These are phyloP conservation scores for Bathynomus jamesi DNA, from an alignment of 1,140 invertebrate genomes.

Conservation along the genomic window DNA sequence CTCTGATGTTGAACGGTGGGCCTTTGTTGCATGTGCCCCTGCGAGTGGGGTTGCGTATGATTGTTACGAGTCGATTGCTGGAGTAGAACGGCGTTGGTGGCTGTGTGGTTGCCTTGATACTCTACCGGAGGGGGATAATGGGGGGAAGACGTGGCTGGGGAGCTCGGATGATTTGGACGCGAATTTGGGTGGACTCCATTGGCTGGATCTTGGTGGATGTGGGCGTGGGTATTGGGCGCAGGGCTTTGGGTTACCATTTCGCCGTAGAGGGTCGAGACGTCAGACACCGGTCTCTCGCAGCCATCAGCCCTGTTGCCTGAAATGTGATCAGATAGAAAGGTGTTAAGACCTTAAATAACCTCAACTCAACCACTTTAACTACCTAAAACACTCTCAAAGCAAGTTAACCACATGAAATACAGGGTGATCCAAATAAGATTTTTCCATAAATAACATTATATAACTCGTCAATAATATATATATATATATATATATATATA, in stretches of 20 bases:
- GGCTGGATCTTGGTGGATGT: constrained; percentile 27
- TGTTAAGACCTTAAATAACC: no score
- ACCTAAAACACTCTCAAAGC: no score
- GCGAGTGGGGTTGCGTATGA: neutral
- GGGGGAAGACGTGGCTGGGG: constrained; percentile 15
- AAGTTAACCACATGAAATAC: no score
- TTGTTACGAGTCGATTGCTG: neutral
- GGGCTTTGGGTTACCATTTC: constrained; percentile 20
- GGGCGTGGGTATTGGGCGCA: constrained; percentile 18
- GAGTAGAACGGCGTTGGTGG: neutral
- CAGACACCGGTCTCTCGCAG: constrained; percentile 8
- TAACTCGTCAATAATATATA: no score
- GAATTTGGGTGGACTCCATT: constrained; percentile 12
- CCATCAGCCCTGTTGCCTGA: neutral
- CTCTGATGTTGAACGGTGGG: neutral
- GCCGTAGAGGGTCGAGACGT: constrained; percentile 29
- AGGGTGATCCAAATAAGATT: no score
- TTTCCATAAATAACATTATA: no score
- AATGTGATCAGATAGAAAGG: no score
- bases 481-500: constrained; percentile 16
- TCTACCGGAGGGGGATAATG: neutral
- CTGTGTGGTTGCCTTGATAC: neutral
- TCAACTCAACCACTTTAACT: no score
- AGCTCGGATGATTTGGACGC: constrained; percentile 18
- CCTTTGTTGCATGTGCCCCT: neutral